Percentiles rank a stretch among this genome's conserved stretches.
These are phyloP conservation scores for Platichthys flesus DNA, from an alignment of 2,113 vertebrate species.

Conservation along the genomic window DNA sequence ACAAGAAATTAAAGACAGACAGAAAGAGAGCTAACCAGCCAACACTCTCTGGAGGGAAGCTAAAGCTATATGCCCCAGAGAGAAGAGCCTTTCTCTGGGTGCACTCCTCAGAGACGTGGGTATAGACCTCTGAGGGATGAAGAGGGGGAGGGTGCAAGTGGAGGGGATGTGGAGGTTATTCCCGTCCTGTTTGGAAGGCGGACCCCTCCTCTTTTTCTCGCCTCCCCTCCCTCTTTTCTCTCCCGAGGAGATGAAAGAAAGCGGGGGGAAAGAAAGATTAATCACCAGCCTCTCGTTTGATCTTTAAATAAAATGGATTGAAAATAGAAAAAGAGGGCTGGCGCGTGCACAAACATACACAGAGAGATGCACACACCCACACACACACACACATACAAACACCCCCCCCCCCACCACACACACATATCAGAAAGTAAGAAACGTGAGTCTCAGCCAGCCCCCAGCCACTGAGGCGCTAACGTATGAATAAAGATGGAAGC, in stretches of 20 bases:
- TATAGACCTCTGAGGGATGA: conserved; percentile 52
- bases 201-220: conserved; percentile 60
- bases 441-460: conserved; percentile 64
- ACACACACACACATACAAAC: conserved; percentile 27
- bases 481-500: conserved; percentile 79
- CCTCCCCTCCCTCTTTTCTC: conserved; percentile 51
- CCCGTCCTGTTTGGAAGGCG: conserved; percentile 63
- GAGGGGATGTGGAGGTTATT: conserved; percentile 69
- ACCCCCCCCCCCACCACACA: conserved; percentile 8
- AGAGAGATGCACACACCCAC: conserved; percentile 13
- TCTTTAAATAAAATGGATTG: conserved; percentile 85
- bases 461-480: conserved; percentile 74
- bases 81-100: conserved; percentile 48
- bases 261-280: conserved; percentile 76
- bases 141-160: conserved; percentile 32
- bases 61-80: conserved; percentile 26
- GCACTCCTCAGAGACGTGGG: conserved; percentile 35
- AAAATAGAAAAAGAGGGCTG: conserved; percentile 69
- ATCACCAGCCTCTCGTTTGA: conserved; percentile 83
- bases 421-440: conserved; percentile 44
- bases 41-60: conserved; percentile 29
- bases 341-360: conserved; percentile 53
- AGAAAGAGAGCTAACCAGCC: conserved; percentile 33
- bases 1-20: conserved; percentile 23
- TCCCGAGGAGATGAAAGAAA: conserved; percentile 80